These are phyloP conservation scores for Tenrec ecaudatus DNA, from an alignment of 2,113 vertebrate genomes.

Conservation along the genomic window DNA sequence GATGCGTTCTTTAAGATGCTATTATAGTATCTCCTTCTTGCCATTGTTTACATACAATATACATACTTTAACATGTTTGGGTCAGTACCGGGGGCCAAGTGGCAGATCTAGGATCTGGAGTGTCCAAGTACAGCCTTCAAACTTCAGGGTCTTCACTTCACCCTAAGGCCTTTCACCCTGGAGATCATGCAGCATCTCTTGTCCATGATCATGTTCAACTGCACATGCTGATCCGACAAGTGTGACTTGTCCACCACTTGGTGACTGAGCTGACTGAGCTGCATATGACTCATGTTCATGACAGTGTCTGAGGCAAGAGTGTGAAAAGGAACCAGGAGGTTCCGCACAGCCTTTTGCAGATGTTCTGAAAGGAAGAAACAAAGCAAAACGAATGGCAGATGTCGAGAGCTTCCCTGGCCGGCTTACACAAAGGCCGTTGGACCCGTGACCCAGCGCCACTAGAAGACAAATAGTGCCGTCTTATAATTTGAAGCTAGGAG, in stretches of 20 bases:
- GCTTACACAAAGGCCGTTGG: not conserved
- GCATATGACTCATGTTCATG: not conserved
- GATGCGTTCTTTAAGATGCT: conserved; percentile 16
- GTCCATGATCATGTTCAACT: not conserved
- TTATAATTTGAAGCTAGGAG: not conserved
- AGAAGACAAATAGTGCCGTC: not conserved
- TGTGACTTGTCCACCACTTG: not conserved
- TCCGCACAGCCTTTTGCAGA: not conserved
- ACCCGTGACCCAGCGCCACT: not conserved
- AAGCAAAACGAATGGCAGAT: not conserved
- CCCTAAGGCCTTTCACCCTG: not conserved
- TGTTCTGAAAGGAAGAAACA: not conserved
- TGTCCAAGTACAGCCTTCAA: not conserved
- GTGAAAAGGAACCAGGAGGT: not conserved
- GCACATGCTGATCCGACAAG: not conserved
- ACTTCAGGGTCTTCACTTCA: not conserved
- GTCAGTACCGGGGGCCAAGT: not conserved
- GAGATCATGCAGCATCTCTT: not conserved
- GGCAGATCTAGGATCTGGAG: not conserved
- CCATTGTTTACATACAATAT: not conserved
- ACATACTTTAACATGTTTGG: not conserved
- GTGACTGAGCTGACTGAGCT: not conserved
- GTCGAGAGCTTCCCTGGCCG: not conserved
- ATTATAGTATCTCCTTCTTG: not conserved
- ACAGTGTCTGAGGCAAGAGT: not conserved